Conservation (phyloP, 2,113 vertebrate genomes). For the Myotis yumanensis region DNA sequence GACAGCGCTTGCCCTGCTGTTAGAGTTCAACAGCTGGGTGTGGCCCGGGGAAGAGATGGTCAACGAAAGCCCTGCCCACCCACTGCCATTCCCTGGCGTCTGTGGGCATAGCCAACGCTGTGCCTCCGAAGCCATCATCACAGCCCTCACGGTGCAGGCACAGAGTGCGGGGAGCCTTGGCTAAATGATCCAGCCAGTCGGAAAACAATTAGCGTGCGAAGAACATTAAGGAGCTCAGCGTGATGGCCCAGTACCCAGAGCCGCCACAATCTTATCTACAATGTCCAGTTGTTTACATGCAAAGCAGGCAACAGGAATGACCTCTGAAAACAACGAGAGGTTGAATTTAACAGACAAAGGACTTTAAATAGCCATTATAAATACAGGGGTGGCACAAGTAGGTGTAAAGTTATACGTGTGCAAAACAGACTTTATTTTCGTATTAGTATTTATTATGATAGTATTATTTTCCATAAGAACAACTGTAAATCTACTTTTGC, state of each 20-base stretch:
- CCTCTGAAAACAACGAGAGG: not conserved
- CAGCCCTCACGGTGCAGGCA: fast-evolving
- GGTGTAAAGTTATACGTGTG: not conserved
- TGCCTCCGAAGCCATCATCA: not conserved
- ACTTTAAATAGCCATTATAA: not conserved
- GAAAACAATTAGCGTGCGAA: not conserved
- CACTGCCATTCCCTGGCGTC: not conserved
- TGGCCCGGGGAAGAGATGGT: not conserved
- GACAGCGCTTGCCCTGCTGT: not conserved
- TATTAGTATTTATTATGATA: not conserved
- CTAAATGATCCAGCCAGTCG: not conserved
- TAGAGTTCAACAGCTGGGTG: not conserved
- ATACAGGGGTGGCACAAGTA: not conserved
- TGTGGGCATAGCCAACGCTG: not conserved
- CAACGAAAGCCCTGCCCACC: not conserved
- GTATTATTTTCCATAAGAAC: not conserved
- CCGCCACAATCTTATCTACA: not conserved
- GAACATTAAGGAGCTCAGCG: not conserved
- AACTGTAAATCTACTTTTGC: not conserved
- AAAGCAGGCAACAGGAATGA: not conserved
- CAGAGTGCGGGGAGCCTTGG: fast-evolving
- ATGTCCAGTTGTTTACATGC: too few relatives aligned
- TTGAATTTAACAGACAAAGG: not conserved
- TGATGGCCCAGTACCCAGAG: not conserved
- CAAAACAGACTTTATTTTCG: not conserved